phyloP scores from a whole-genome alignment of 2,797 vertebrate species.

The Scleropages formosus region DNA sequence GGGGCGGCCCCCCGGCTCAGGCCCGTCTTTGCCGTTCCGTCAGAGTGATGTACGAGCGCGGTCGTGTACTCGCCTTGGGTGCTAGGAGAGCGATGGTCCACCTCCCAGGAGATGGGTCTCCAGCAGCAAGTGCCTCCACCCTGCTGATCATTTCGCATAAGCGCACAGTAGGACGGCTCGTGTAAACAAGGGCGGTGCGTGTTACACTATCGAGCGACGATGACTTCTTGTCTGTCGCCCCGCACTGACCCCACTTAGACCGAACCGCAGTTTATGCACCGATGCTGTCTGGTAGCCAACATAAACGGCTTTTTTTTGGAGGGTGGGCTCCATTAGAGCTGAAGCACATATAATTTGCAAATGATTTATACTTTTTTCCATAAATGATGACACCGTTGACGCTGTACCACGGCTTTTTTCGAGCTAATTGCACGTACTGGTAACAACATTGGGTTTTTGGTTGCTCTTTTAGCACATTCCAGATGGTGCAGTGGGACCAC shows the following conservation, averaged over 20 bases:
- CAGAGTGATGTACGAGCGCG: background rate
- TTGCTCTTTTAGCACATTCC: constrained; percentile 20
- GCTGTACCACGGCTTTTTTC: constrained; percentile 10
- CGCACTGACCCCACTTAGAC: background rate
- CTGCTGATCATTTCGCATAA: constrained; percentile 32
- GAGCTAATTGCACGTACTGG: constrained; percentile 28
- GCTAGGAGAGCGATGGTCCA: background rate
- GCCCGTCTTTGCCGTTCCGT: background rate
- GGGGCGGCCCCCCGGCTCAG: background rate
- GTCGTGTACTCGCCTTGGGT: too few relatives aligned
- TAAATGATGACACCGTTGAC: background rate
- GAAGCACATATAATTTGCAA: background rate
- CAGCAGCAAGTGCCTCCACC: constrained; percentile 58
- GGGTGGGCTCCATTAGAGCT: background rate
- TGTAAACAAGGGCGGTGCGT: background rate
- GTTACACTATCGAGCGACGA: background rate
- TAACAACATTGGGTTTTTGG: constrained; percentile 7
- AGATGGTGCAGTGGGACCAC: constrained; percentile 30
- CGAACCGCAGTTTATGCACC: constrained; percentile 10
- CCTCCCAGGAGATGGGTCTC: constrained; percentile 56
- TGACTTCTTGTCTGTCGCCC: background rate
- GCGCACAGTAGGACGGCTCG: background rate
- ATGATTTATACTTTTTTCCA: background rate
- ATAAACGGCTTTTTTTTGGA: constrained; percentile 7
- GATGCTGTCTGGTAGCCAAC: background rate